A percentile compares a stretch with the other conserved stretches of the same genome.
phyloP scores from a whole-genome alignment of 2,797 vertebrate species.

The Synanceia verrucosa region DNA sequence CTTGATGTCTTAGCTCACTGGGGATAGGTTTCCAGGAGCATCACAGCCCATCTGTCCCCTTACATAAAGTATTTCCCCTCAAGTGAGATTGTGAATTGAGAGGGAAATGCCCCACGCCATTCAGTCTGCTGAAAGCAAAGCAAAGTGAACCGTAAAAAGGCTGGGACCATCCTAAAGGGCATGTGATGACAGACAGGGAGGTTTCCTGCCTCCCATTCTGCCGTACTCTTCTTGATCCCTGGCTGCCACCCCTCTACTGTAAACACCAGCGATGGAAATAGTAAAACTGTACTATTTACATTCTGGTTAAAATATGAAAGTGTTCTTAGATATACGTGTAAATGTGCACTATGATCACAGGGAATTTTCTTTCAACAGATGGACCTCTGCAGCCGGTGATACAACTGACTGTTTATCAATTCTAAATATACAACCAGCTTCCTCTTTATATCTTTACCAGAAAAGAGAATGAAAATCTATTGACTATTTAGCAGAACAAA shows the following conservation, averaged over 20 bases:
- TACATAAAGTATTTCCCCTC: conserved; percentile 71
- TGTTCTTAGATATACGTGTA: no score
- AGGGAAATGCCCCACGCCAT: conserved; percentile 56
- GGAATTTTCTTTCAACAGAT: no score
- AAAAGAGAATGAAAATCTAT: background rate
- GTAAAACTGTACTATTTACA: background rate
- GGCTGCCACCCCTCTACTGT: background rate
- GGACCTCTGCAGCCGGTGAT: background rate
- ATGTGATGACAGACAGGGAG: conserved; percentile 40
- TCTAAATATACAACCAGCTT: background rate
- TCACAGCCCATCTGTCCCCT: conserved; percentile 71
- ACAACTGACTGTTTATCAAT: background rate
- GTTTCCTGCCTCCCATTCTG: background rate
- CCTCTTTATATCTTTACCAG: background rate
- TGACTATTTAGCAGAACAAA: no score
- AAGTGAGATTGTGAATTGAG: conserved; percentile 63
- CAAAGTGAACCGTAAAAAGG: conserved; percentile 62
- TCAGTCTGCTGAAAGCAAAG: conserved; percentile 63
- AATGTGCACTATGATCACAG: no score
- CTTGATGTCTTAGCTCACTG: conserved; percentile 50
- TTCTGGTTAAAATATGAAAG: background rate
- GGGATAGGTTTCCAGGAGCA: conserved; percentile 56
- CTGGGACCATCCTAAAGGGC: conserved; percentile 41
- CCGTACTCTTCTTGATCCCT: conserved; percentile 7
- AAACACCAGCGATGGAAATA: background rate